phyloP scores from a whole-genome alignment of 2,113 vertebrate genomes.

The Sardina pilchardus region DNA sequence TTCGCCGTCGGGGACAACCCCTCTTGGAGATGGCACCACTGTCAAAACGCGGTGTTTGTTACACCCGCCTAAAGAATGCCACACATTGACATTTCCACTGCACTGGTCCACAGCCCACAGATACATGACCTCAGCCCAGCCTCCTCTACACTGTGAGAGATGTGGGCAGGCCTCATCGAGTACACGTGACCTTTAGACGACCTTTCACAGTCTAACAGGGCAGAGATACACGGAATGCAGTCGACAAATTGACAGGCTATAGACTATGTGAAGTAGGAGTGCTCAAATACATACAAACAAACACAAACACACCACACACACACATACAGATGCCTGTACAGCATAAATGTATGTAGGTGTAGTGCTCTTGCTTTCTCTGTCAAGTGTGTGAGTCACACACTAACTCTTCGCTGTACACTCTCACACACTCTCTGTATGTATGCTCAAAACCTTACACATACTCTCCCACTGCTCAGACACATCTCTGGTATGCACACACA shows the following conservation, averaged over 20 bases:
- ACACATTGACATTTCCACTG: neutral
- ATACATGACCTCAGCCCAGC: neutral
- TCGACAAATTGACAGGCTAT: neutral
- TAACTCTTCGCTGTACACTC: neutral
- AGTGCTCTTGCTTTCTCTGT: neutral
- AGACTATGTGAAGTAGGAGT: neutral
- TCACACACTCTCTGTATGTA: neutral
- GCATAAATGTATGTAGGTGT: neutral
- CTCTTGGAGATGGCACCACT: neutral
- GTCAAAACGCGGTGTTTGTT: neutral
- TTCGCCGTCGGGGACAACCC: neutral
- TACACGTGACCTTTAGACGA: neutral
- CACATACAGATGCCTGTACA: neutral
- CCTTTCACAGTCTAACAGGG: neutral
- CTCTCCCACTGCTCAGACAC: constrained; percentile 12
- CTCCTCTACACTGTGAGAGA: neutral
- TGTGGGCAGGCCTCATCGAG: neutral
- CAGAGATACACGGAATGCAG: neutral
- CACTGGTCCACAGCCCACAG: neutral
- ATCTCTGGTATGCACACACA: too few species aligned
- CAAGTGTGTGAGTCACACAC: neutral
- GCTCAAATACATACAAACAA: neutral
- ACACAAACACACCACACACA: neutral
- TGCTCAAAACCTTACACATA: too few species aligned
- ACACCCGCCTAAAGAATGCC: neutral